Conservation (phyloP, 2,113 vertebrate genomes). For the Neogale vison region DNA sequence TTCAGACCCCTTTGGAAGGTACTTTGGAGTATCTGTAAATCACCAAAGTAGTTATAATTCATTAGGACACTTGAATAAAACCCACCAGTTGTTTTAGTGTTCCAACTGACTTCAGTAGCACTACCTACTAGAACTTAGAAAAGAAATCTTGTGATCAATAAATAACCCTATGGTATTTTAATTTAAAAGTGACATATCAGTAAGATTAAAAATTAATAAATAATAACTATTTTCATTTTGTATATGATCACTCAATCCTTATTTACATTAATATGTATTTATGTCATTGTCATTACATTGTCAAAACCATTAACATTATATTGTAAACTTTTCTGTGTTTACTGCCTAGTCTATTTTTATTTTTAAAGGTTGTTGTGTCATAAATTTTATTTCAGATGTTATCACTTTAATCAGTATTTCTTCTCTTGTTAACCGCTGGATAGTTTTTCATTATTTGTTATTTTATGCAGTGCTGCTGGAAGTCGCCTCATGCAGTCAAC, state of each 20-base stretch:
- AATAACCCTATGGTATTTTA: constrained; percentile 7
- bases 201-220: constrained; percentile 41
- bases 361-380: constrained; percentile 22
- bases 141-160: constrained; percentile 22
- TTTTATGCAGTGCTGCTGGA: neutral
- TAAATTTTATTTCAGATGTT: constrained; percentile 34
- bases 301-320: neutral
- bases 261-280: neutral
- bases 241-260: neutral
- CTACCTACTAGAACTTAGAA: constrained; percentile 1
- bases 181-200: neutral
- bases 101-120: neutral
- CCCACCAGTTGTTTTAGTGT: neutral
- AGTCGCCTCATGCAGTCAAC: neutral
- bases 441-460: neutral
- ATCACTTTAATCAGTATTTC: neutral
- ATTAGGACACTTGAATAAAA: neutral
- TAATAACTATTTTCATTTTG: constrained; percentile 34
- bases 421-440: neutral
- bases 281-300: constrained; percentile 30
- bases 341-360: constrained; percentile 28
- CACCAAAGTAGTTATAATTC: neutral
- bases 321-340: constrained; percentile 36
- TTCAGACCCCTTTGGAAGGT: neutral
- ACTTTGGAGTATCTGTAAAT: neutral